Base-by-base conservation (phyloP, 2,888 invertebrate genomes). In the Hirtodrosophila alboralis region DNA sequence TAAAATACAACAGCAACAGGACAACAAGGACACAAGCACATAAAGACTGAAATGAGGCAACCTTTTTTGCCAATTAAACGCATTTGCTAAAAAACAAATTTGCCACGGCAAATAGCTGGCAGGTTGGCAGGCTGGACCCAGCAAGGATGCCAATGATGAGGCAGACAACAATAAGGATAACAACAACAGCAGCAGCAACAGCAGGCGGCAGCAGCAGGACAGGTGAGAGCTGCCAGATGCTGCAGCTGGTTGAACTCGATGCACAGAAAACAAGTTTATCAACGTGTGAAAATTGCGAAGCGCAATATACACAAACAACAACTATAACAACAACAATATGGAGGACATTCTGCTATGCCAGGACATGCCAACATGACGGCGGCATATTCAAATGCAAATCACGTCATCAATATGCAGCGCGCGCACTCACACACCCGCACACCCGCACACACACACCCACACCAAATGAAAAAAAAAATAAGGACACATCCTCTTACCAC, bases 351-450 rank as follows among this genome's bases (percentile, higher is more conserved):
- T 52, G 34, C 26, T 10, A 27, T 23, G 44, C 43, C 58, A 47
- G 58, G 33, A 48, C 61, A 49, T 40, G 47, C 28, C 37, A 59
- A 60, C 75, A 67, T 59, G 43, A 28, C 48, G 75, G 60, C 63
- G 52, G 63, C 86, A 84, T 79, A 83, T 83, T 85, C 87, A 83
- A 86, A 83, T 86, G 83, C 87, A 83, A 85, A 83, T 83, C 87
- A 86, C 87, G 83, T 85, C 83, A 83, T 83, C 85, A 83, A 80
- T 80, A 86, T 86, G 79, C 86, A 86, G 59, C 18, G 41, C 67
- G 59, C 61, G 65, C 73, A 37, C 33, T 47, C 27, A 10, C 26
- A 2, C 26, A 10, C 7, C 2, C 6, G 3, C 13, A 18, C 49
- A 7, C 30, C 10, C 36, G 18, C 26, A 18, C 30, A n/a, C 33